Evolutionary conservation across 2,888 invertebrate species (phyloP), one percentile per base, ranked within the genome.

Genomic region (Drosophila flavopinicola): DNA sequence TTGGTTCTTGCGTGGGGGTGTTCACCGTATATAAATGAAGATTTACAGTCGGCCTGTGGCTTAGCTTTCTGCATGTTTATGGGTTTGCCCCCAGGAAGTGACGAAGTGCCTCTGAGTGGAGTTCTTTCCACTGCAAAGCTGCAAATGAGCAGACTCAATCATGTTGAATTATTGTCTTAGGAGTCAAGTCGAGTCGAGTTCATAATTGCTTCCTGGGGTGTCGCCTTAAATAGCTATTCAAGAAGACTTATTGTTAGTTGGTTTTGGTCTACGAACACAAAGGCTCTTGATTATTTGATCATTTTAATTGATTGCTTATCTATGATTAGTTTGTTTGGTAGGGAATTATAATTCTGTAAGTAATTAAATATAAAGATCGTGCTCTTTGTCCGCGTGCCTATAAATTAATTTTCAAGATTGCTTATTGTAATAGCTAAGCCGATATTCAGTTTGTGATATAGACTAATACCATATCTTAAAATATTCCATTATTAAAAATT

Each of bases 21-120:
- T 57, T 41, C n/a, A 59, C 33, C 38, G 54, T 24, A 37, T 61
- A 30, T 45, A 59, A 80, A 82, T 75, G 58, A 75, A 78, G 82
- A 85, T 78, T 75, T 78, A 78, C 71, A 33, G 48, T 42, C 41
- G 29, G 29, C 53, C 49, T 11, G 37, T 25, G 45, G 33, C 38
- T 32, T 54, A 32, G 30, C 17, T 17, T 42, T 29, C 44, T 30
- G 48, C 52, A 71, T 49, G 66, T 58, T 67, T 73, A 67, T 60
- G 54, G 38, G 23, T 42, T n/a, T n/a, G n/a, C 39, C 42, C 37
- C 35, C 11, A 15, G 75, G 38, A 52, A 48, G 35, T 52, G 51
- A 7, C 7, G 9, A 49, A 17, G 13, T 11, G 27, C 11, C 4
- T 37, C 13, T 9, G 27, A 11, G 30, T 10, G 2, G 24, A n/a